Percentiles rank a stretch among this genome's conserved stretches.
Evolutionary conservation across 1,140 invertebrate species (phyloP).

Genomic region (Orchesella cincta): DNA sequence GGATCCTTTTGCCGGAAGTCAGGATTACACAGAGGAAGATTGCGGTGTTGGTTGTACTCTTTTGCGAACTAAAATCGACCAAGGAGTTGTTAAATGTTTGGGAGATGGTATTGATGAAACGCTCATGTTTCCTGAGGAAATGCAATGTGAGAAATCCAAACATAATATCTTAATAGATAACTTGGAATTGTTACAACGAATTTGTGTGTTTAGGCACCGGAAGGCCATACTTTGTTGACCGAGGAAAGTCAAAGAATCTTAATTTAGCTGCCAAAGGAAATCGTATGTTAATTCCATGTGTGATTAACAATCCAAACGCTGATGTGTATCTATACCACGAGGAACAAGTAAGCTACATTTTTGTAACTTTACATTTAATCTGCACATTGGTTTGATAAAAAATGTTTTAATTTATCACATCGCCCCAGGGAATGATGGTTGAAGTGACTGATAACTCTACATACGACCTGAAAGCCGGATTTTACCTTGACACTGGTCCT

Average conservation of each 20-base stretch:
- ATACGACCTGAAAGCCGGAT: constrained; percentile 36
- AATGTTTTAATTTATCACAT: not conserved
- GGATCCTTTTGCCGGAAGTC: not conserved
- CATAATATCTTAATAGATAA: not conserved
- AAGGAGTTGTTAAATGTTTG: constrained; percentile 31
- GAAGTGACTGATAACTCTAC: constrained; percentile 31
- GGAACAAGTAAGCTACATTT: not conserved
- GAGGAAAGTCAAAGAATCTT: constrained; percentile 32
- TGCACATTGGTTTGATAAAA: not conserved
- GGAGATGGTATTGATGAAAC: constrained; percentile 39
- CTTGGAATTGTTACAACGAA: not conserved
- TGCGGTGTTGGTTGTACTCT: constrained; percentile 33
- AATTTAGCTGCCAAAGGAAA: constrained; percentile 10
- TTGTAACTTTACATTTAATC: too few relatives aligned
- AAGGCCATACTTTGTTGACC: constrained; percentile 35
- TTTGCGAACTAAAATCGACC: constrained; percentile 15
- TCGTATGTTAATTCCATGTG: constrained; percentile 29
- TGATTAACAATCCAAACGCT: constrained; percentile 37
- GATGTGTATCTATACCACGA: constrained; percentile 35
- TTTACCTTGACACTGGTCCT: constrained; percentile 6
- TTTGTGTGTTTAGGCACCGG: constrained; percentile 34
- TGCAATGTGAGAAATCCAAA: constrained; percentile 30
- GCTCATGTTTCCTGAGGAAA: constrained; percentile 36
- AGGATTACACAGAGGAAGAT: constrained; percentile 32
- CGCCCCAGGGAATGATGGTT: constrained; percentile 19